These are phyloP conservation scores for Thymelicus sylvestris DNA, from an alignment of 2,888 invertebrate genomes.

Conservation along the genomic window DNA sequence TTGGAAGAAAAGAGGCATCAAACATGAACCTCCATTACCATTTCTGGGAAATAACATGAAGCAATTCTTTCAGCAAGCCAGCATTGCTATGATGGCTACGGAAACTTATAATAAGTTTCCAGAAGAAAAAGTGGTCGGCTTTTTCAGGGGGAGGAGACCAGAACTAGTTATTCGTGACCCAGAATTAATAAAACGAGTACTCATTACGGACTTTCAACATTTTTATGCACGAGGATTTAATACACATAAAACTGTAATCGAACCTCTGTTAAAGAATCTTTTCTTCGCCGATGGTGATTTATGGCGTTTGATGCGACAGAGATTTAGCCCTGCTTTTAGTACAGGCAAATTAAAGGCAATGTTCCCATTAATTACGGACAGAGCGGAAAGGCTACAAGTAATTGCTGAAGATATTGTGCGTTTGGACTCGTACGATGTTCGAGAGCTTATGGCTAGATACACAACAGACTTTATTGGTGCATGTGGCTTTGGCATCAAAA, in stretches of 20 bases:
- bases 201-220: conserved; percentile 65
- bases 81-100: conserved; percentile 67
- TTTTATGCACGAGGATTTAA: conserved; percentile 69
- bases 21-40: conserved; percentile 66
- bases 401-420: conserved; percentile 60
- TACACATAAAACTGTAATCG: conserved; percentile 63
- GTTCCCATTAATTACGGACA: conserved; percentile 72
- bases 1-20: conserved; percentile 68
- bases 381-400: conserved; percentile 67
- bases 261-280: conserved; percentile 69
- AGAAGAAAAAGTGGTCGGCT: conserved; percentile 71
- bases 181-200: conserved; percentile 66
- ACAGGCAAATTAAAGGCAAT: conserved; percentile 73
- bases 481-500: conserved; percentile 74
- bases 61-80: conserved; percentile 62
- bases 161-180: conserved; percentile 72
- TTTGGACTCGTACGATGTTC: conserved; percentile 63
- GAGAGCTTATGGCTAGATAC: conserved; percentile 75
- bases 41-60: conserved; percentile 64
- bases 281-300: conserved; percentile 74
- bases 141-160: conserved; percentile 61
- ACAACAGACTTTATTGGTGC: conserved; percentile 76
- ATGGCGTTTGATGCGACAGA: conserved; percentile 70
- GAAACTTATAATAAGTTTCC: conserved; percentile 67
- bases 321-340: conserved; percentile 73